Conservation (phyloP, 2,797 vertebrate genomes). For the Bryconaethiops microstoma region DNA sequence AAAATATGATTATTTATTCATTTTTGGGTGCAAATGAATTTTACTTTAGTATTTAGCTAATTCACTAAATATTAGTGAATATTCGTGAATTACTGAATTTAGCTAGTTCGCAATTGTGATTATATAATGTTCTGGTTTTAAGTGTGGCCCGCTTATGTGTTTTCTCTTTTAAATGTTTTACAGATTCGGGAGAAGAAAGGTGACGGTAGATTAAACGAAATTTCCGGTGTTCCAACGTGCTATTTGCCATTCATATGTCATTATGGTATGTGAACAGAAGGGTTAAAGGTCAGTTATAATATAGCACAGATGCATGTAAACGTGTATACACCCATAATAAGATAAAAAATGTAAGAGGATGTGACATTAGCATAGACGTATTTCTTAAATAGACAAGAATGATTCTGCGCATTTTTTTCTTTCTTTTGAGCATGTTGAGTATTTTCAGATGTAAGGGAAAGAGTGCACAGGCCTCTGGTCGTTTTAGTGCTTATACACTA, state of each 20-base stretch:
- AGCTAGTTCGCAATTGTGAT: background rate
- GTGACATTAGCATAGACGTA: background rate
- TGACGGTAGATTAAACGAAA: background rate
- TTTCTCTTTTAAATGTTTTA: background rate
- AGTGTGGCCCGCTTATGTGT: background rate
- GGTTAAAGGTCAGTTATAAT: background rate
- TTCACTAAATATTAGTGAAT: background rate
- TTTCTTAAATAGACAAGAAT: background rate
- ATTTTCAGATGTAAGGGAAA: constrained; percentile 67
- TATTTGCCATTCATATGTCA: background rate
- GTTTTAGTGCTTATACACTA: constrained; percentile 95
- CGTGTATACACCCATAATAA: background rate
- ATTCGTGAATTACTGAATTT: too few species aligned
- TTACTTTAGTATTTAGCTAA: background rate
- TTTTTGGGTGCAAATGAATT: too few species aligned
- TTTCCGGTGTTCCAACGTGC: too few species aligned
- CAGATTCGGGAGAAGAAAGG: background rate
- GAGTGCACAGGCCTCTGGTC: constrained; percentile 71
- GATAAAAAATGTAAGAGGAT: too few species aligned
- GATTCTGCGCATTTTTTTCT: background rate
- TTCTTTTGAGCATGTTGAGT: constrained; percentile 46
- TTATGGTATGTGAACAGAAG: background rate
- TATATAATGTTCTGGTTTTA: background rate
- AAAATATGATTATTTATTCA: too few species aligned
- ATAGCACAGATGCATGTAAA: background rate